Evolutionary conservation across 2,888 invertebrate species (phyloP).

Genomic region (Sinotaia quadrata): DNA sequence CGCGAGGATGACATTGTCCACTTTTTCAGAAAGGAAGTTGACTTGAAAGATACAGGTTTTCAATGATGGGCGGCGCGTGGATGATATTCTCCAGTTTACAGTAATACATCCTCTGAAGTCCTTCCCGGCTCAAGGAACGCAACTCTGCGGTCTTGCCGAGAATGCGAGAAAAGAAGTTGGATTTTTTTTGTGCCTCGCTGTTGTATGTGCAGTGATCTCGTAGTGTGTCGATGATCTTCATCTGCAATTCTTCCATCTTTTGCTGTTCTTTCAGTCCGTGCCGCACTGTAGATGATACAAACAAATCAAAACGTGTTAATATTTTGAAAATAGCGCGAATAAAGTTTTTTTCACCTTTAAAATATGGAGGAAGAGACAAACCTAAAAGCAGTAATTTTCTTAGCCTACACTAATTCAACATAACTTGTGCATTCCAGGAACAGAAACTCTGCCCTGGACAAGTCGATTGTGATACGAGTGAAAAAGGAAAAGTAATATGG

Average conservation of each 20-base stretch:
- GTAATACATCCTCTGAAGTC: constrained; percentile 94
- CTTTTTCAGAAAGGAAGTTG: constrained; percentile 84
- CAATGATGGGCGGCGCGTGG: constrained; percentile 92
- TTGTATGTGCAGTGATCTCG: constrained; percentile 96
- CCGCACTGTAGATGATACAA: constrained; percentile 87
- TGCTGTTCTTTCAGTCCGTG: constrained; percentile 93
- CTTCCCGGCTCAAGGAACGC: constrained; percentile 92
- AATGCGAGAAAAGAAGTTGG: constrained; percentile 93
- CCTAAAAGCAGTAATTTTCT: too few species aligned
- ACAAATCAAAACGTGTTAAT: too few species aligned
- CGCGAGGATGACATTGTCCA: background rate
- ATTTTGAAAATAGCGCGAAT: too few species aligned
- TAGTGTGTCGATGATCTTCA: constrained; percentile 95
- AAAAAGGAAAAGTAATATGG: too few species aligned
- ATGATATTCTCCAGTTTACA: constrained; percentile 92
- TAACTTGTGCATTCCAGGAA: too few species aligned
- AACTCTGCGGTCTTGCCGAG: constrained; percentile 93
- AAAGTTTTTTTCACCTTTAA: too few species aligned
- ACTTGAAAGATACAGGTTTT: constrained; percentile 95
- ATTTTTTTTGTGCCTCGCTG: constrained; percentile 88
- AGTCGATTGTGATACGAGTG: too few species aligned
- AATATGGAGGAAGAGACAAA: too few species aligned
- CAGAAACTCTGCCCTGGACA: too few species aligned
- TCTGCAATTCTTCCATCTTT: constrained; percentile 94
- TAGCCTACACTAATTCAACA: too few species aligned